Evolutionary conservation across 2,797 vertebrate genomes (phyloP).

Genomic region (Orestias chungarensis): DNA sequence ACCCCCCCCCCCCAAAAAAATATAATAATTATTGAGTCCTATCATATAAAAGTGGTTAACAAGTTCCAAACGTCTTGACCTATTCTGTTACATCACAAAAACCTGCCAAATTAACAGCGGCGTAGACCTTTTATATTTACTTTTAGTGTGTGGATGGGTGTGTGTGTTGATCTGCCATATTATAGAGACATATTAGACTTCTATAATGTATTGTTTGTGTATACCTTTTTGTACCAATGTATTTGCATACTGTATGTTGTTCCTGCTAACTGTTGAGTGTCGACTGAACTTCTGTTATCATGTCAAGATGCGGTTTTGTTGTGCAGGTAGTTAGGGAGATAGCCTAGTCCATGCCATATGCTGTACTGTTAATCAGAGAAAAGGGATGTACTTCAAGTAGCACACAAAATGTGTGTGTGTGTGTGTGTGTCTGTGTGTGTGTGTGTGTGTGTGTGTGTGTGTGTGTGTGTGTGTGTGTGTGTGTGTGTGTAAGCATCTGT

Average conservation of each 20-base stretch:
- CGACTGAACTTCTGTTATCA: conserved; percentile 68
- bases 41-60: not conserved
- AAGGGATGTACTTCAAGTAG: conserved; percentile 49
- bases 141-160: conserved; percentile 2
- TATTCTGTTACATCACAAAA: conserved; percentile 1
- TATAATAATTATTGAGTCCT: too few relatives aligned
- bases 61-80: not conserved
- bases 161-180: conserved; percentile 52
- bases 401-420: conserved; percentile 42
- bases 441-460: conserved; percentile 50
- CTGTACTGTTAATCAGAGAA: conserved; percentile 56
- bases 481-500: conserved; percentile 51
- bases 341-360: conserved; percentile 59
- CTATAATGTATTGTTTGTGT: conserved; percentile 73
- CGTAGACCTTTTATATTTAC: conserved; percentile 4
- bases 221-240: conserved; percentile 78
- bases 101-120: not conserved
- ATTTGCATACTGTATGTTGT: conserved; percentile 72
- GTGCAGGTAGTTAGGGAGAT: conserved; percentile 70
- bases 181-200: conserved; percentile 59
- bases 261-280: conserved; percentile 75
- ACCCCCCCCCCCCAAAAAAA: too few relatives aligned
- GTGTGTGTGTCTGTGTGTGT: conserved; percentile 50
- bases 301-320: conserved; percentile 76
- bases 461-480: conserved; percentile 48